These are phyloP conservation scores for Melinaea marsaeus DNA, from an alignment of 2,888 invertebrate species.

Conservation along the genomic window DNA sequence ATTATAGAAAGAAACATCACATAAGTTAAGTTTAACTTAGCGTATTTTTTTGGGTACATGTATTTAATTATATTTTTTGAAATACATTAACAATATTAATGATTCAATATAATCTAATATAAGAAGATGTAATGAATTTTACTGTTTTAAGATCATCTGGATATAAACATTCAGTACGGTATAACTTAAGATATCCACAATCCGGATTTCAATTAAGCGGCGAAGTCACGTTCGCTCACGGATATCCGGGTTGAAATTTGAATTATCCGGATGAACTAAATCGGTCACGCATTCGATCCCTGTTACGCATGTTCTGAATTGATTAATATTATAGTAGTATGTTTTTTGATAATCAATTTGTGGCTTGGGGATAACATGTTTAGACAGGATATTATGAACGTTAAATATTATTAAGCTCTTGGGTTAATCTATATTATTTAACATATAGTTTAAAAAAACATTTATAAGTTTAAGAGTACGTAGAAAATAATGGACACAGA, in stretches of 20 bases:
- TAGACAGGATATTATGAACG: neutral
- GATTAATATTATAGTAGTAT: conserved; percentile 12
- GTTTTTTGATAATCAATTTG: conserved; percentile 8
- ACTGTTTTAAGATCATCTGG: neutral
- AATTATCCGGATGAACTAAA: conserved; percentile 27
- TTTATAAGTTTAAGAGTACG: too few species aligned
- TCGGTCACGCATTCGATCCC: conserved; percentile 25
- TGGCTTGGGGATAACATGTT: neutral
- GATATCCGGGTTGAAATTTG: conserved; percentile 28
- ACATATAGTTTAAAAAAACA: too few species aligned
- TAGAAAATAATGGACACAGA: too few species aligned
- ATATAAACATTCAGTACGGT: neutral
- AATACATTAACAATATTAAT: too few species aligned
- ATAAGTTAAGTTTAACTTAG: too few species aligned
- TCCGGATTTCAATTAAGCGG: conserved; percentile 25
- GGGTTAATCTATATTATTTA: too few species aligned
- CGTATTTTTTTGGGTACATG: too few species aligned
- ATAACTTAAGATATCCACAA: conserved; percentile 19
- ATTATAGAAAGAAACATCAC: too few species aligned
- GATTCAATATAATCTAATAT: too few species aligned
- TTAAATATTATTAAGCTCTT: neutral
- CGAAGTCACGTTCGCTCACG: conserved; percentile 21
- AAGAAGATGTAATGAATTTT: neutral
- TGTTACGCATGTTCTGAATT: conserved; percentile 22
- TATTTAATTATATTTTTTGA: too few species aligned